Percentiles rank a stretch among this genome's conserved stretches.
Conservation (phyloP, 1,140 invertebrate species). For the Phymorhynchus buccinoides region DNA sequence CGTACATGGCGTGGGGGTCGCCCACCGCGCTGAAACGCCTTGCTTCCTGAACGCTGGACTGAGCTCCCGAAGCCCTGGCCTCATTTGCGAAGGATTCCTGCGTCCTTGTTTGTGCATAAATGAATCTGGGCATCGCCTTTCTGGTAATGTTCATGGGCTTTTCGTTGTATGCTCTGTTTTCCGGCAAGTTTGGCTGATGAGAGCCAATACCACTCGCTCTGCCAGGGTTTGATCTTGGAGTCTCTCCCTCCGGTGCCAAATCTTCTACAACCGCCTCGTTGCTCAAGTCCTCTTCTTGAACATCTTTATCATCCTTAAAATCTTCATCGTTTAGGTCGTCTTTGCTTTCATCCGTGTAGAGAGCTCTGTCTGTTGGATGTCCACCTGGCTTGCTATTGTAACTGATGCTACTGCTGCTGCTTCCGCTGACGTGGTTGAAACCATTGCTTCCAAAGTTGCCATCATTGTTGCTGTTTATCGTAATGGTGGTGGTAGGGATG, state of each 20-base stretch:
- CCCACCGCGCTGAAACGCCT: not conserved
- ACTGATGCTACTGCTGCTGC: not conserved
- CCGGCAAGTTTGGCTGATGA: not conserved
- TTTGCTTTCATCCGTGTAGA: not conserved
- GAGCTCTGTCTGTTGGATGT: not conserved
- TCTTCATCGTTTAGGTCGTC: conserved; percentile 8
- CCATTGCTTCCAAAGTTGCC: not conserved
- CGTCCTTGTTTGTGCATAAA: not conserved
- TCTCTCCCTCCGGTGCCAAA: not conserved
- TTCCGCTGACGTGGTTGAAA: conserved; percentile 2
- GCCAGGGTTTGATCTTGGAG: not conserved
- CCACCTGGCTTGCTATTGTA: not conserved
- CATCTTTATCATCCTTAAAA: not conserved
- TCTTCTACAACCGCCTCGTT: not conserved
- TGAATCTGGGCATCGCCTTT: not conserved
- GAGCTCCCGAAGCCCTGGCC: not conserved
- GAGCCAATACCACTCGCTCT: not conserved
- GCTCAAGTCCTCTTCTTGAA: not conserved
- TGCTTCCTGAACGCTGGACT: not conserved
- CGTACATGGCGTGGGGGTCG: not conserved
- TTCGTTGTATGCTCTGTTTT: not conserved
- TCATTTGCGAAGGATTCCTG: not conserved
- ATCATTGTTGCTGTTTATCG: not conserved
- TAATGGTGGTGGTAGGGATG: not conserved
- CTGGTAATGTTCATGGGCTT: not conserved